Base-by-base conservation (phyloP, 1,140 invertebrate species). In the Hermetia illucens region DNA sequence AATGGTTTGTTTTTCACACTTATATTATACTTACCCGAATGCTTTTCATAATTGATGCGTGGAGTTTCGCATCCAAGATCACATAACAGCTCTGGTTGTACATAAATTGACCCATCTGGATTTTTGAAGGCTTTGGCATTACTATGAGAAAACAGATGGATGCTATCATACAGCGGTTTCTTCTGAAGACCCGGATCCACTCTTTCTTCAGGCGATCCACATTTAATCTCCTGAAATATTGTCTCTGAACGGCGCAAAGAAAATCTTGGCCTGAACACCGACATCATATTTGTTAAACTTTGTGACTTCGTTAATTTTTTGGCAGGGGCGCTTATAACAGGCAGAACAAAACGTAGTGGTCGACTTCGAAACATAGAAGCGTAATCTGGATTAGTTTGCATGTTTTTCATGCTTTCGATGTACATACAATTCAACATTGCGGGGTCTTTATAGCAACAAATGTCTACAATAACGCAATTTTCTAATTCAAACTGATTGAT, bases 371-470 rank as follows among this genome's bases (percentile, higher is more conserved):
- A 88, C 65, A 85, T 72, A 39, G 70, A 69, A 0, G 82, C 76
- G 55, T 86, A 89, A 46, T 85, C 70, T 2, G 78, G 76, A 64
- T 88, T 84, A 25, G 67, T 65, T 52, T 86, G 78, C 61, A 84
- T 78, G 38, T 72, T 74, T 77, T 79, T 75, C 52, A 90, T 74
- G 16, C 75, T 73, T 37, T 86, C 74, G 16, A 85, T 62, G 46
- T 82, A 88, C 82, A 91, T 86, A 44, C 82, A 88, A 44, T 89
- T 75, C 12, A 91, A 57, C 70, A 87, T 82, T 42, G 75, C 69
- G 0, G 84, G 71, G 64, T 90, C 75, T 41, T 77, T 73, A 51
- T 90, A 92, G 35, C 74, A 72, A 50, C 85, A 89, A 22, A 93
- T 70, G 52, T 93, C 88, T 1, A 92, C 56, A 2, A 90, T 56